Evolutionary conservation across 2,113 vertebrate genomes (phyloP).

Genomic region (Ciconia boyciana): DNA sequence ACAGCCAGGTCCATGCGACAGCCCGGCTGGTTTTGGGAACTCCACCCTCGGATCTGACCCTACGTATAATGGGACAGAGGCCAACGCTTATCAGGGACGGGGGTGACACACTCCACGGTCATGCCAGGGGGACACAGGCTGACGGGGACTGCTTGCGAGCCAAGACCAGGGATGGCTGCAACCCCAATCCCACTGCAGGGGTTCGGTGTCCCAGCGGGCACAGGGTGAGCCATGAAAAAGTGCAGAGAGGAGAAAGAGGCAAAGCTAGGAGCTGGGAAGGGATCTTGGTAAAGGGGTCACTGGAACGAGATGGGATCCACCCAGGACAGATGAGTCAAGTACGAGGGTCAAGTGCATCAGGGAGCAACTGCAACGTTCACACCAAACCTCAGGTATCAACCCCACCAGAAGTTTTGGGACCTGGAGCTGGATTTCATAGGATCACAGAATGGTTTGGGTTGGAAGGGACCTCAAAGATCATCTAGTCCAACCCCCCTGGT

Average conservation of each 20-base stretch:
- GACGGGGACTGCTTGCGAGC: accelerated
- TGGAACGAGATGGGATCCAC: not conserved
- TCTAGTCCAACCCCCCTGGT: not conserved
- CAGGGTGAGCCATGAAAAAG: not conserved
- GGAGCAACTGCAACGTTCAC: not conserved
- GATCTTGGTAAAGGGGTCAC: not conserved
- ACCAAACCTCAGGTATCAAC: not conserved
- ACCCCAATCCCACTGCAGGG: accelerated
- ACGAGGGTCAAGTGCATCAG: not conserved
- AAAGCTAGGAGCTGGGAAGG: not conserved
- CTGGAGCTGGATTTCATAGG: not conserved
- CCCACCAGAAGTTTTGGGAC: not conserved
- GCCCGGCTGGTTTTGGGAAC: not conserved
- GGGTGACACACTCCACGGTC: accelerated
- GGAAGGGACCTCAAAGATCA: not conserved
- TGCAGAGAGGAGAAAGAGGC: not conserved
- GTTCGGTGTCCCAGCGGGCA: not conserved
- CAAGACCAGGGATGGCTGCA: accelerated
- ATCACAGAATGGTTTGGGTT: not conserved
- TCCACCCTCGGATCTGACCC: not conserved
- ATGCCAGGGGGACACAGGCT: accelerated
- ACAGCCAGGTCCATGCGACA: not conserved
- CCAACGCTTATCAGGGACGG: not conserved
- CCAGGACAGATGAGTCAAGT: not conserved
- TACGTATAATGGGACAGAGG: accelerated